Evolutionary conservation across 2,113 vertebrate species (phyloP).

Genomic region (Catharus minimus): DNA sequence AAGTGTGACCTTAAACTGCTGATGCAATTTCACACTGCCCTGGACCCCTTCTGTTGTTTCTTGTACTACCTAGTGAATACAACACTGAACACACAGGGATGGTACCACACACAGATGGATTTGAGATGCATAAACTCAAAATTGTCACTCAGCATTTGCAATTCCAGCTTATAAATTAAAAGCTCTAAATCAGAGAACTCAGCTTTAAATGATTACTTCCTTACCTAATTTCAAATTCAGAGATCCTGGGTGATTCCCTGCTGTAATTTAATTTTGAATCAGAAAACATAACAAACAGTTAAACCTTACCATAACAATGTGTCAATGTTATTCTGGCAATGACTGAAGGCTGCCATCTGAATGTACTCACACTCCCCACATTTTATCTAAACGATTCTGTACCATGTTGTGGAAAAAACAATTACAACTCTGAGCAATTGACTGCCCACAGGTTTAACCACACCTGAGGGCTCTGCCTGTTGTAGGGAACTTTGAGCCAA

Average conservation of each 20-base stretch:
- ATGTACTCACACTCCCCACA: not conserved
- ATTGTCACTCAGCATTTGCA: not conserved
- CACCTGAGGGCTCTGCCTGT: not conserved
- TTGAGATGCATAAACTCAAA: not conserved
- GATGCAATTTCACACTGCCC: not conserved
- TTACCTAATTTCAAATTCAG: not conserved
- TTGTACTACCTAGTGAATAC: not conserved
- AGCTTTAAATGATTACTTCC: not conserved
- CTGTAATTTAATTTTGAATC: not conserved
- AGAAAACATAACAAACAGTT: not conserved
- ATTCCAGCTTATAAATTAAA: not conserved
- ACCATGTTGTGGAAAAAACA: not conserved
- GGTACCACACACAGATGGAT: fast-evolving
- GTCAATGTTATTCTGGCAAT: not conserved
- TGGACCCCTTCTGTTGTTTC: not conserved
- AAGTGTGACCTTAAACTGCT: not conserved
- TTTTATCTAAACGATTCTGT: not conserved
- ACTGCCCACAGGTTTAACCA: not conserved
- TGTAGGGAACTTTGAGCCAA: not conserved
- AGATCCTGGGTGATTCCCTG: not conserved
- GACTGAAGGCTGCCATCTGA: not conserved
- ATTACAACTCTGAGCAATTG: not conserved
- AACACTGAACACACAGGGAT: not conserved
- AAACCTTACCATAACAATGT: not conserved
- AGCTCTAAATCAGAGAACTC: not conserved